Percentiles rank a stretch among this genome's conserved stretches.
phyloP scores from a whole-genome alignment of 2,888 invertebrate genomes.

The Automeris io region DNA sequence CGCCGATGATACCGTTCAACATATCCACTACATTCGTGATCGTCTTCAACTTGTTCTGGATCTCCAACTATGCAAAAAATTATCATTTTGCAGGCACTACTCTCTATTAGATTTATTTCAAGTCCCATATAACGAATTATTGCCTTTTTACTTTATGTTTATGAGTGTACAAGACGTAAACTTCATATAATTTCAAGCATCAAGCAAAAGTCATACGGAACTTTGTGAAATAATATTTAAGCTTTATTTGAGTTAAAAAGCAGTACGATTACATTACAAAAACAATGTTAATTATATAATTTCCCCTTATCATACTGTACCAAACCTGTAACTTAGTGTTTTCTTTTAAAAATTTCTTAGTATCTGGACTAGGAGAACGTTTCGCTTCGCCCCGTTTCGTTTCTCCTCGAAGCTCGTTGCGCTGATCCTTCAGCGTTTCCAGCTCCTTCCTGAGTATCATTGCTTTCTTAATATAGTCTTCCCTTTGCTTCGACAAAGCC shows the following conservation, averaged over 20 bases:
- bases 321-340: constrained; percentile 90
- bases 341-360: constrained; percentile 86
- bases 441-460: constrained; percentile 85
- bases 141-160: neutral
- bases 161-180: neutral
- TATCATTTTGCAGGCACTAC: constrained; percentile 15
- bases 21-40: constrained; percentile 93
- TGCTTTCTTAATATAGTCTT: constrained; percentile 88
- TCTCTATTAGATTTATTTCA: too few species aligned
- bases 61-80: constrained; percentile 78
- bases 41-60: constrained; percentile 87
- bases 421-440: constrained; percentile 86
- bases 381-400: constrained; percentile 80
- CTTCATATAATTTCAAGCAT: neutral
- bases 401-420: constrained; percentile 84
- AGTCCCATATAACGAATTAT: constrained; percentile 1
- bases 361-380: constrained; percentile 84
- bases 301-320: constrained; percentile 3
- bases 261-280: neutral
- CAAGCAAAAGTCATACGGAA: neutral
- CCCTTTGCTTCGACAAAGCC: constrained; percentile 86
- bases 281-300: neutral
- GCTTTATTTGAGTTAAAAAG: neutral
- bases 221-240: neutral
- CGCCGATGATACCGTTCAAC: constrained; percentile 90